Evolutionary conservation across 1,140 invertebrate genomes (phyloP).

Genomic region (Luehdorfia chinensis): DNA sequence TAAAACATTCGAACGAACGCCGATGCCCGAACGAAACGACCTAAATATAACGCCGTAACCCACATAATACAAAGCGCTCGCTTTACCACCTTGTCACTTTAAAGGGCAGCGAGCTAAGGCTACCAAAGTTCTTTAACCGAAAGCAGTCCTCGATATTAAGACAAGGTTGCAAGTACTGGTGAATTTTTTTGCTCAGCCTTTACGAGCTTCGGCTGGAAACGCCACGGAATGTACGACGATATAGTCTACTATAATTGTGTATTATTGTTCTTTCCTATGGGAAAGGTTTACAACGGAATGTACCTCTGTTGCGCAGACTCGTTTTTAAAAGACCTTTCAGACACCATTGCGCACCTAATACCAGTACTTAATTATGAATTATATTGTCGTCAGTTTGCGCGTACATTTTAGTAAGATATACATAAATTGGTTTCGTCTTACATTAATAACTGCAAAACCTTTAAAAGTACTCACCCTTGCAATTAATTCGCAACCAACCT

Average conservation of each 20-base stretch:
- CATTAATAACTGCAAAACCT: too few species aligned
- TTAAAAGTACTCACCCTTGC: too few species aligned
- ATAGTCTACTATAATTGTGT: constrained; percentile 36
- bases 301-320: neutral
- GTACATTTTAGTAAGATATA: too few species aligned
- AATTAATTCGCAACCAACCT: too few species aligned
- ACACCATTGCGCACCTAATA: constrained; percentile 3
- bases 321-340: constrained; percentile 6
- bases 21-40: constrained; percentile 31
- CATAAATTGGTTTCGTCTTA: too few species aligned
- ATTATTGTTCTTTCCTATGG: constrained; percentile 55
- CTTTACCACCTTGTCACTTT: constrained; percentile 53
- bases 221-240: constrained; percentile 37
- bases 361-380: constrained; percentile 11
- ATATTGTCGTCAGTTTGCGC: too few species aligned
- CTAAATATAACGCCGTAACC: constrained; percentile 62
- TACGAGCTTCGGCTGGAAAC: constrained; percentile 54
- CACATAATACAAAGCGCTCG: constrained; percentile 47
- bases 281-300: constrained; percentile 19
- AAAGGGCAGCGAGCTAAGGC: constrained; percentile 29
- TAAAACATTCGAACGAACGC: constrained; percentile 23
- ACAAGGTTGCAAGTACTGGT: constrained; percentile 60
- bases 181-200: constrained; percentile 56
- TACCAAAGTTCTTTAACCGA: constrained; percentile 32
- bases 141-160: constrained; percentile 34